Percentiles rank a stretch among this genome's conserved stretches.
phyloP scores from a whole-genome alignment of 2,797 vertebrate species.

The Caiman crocodilus region DNA sequence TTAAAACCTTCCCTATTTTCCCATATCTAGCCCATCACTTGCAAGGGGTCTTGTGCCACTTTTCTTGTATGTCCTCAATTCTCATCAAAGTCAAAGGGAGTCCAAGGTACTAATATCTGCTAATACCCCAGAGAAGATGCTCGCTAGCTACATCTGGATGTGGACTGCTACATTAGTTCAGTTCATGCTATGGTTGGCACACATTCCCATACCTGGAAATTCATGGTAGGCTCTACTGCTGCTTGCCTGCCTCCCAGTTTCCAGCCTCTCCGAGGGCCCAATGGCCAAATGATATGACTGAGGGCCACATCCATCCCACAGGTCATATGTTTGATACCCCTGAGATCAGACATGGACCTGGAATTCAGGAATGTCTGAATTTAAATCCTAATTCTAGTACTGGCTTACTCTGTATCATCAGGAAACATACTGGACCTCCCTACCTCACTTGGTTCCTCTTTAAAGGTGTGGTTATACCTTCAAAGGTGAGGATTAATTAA shows the following conservation, averaged over 20 bases:
- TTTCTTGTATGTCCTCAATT: neutral
- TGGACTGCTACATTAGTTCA: too few relatives aligned
- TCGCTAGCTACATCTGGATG: neutral
- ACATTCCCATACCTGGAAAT: too few relatives aligned
- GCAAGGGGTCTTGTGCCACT: neutral
- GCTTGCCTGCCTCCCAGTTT: too few relatives aligned
- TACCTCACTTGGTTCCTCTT: neutral
- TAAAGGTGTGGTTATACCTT: neutral
- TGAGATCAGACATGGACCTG: neutral
- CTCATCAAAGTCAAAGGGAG: neutral
- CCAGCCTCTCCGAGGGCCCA: too few relatives aligned
- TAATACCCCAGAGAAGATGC: neutral
- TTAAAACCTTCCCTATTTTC: neutral
- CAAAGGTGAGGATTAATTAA: neutral
- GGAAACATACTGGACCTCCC: neutral
- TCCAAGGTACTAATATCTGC: neutral
- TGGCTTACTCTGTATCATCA: neutral
- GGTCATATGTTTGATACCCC: too few relatives aligned
- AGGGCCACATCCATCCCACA: too few relatives aligned
- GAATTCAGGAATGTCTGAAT: neutral
- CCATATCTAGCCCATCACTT: neutral
- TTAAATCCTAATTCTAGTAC: neutral
- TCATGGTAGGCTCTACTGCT: too few relatives aligned
- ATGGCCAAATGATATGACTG: too few relatives aligned
- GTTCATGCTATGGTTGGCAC: too few relatives aligned